Evolutionary conservation across 2,113 vertebrate genomes (phyloP), one percentile per base, ranked within the genome.

Genomic region (Stomatorhinus ivindoensis): DNA sequence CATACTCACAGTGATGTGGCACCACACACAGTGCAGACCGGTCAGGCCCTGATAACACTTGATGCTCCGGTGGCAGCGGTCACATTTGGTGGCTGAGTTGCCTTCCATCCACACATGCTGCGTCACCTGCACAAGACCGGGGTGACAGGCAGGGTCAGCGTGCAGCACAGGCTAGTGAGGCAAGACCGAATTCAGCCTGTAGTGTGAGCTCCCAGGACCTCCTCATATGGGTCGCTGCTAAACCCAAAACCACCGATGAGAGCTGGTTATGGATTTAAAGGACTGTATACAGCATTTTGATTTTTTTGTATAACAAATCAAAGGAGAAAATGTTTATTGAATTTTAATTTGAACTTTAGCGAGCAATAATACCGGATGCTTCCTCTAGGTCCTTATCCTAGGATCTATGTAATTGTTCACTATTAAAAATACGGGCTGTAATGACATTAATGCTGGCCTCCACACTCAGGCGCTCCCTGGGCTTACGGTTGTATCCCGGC

Each of bases 91-190:
- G 0, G 96, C 96, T 21, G 96, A 97, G 93, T 98, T 99, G 24
- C 97, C 98, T 94, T 99, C 97, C 11, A 99, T 97, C 98, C 98
- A 99, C 8, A 97, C 96, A 90, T 98, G 98, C 95, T 98, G 97
- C 98, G 97, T 98, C 92, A 95, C 96, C 98, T 98, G 93, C 15
- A 84, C 35, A n/a, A 24, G 42, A 27, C 0, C 1, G 21, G 42
- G 39, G 21, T 1, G 8, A 24, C 21, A n/a, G 44, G 5, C 15
- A 1, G 73, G 19, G 73, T 10, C 9, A 4, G 13, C 27, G 15
- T 3, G 19, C 15, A 69, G n/a, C 10, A 1, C 0, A 4, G 61
- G 61, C 15, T 1, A 6, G 4, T 35, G 4, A 19, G 15, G 31
- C 27, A 39, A 15, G 13, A 39, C 15, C 11, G 31, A 6, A 73